phyloP scores from a whole-genome alignment of 2,888 invertebrate species.

The Cistogaster globosa region DNA sequence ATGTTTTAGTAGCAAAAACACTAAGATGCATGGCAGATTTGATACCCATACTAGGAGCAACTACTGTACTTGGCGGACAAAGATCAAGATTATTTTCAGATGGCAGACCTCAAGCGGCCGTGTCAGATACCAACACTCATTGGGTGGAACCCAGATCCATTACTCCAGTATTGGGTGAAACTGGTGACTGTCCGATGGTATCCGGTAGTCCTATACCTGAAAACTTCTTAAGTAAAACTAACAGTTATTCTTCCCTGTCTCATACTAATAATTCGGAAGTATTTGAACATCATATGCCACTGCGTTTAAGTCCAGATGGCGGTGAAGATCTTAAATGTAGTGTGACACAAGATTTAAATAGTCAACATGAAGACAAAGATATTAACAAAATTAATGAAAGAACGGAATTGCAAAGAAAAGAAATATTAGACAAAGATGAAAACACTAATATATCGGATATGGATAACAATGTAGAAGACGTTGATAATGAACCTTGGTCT shows the following conservation, averaged over 20 bases:
- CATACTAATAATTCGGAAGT: slow-evolving; percentile 77
- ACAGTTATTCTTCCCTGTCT: slow-evolving; percentile 74
- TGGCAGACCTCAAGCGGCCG: slow-evolving; percentile 87
- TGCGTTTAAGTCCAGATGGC: slow-evolving; percentile 92
- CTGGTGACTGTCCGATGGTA: slow-evolving; percentile 78
- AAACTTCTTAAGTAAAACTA: slow-evolving; percentile 75
- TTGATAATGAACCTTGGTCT: slow-evolving; percentile 89
- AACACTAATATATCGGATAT: slow-evolving; percentile 2
- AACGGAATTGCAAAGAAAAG: not conserved
- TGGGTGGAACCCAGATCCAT: slow-evolving; percentile 82
- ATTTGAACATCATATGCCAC: slow-evolving; percentile 84
- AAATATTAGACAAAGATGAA: not conserved
- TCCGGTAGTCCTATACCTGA: slow-evolving; percentile 81
- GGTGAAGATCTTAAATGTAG: slow-evolving; percentile 87
- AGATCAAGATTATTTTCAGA: slow-evolving; percentile 92
- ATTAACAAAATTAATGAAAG: slow-evolving; percentile 15
- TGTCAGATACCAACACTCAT: slow-evolving; percentile 76
- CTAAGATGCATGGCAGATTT: slow-evolving; percentile 91
- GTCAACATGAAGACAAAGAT: not conserved
- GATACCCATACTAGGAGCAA: slow-evolving; percentile 91
- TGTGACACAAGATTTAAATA: slow-evolving; percentile 80
- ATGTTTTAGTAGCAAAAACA: slow-evolving; percentile 91
- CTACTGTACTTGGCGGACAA: slow-evolving; percentile 92
- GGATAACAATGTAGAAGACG: slow-evolving; percentile 53
- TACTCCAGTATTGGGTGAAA: slow-evolving; percentile 80